Base-by-base conservation (phyloP, 1,140 invertebrate genomes). In the Drosophila miranda region DNA sequence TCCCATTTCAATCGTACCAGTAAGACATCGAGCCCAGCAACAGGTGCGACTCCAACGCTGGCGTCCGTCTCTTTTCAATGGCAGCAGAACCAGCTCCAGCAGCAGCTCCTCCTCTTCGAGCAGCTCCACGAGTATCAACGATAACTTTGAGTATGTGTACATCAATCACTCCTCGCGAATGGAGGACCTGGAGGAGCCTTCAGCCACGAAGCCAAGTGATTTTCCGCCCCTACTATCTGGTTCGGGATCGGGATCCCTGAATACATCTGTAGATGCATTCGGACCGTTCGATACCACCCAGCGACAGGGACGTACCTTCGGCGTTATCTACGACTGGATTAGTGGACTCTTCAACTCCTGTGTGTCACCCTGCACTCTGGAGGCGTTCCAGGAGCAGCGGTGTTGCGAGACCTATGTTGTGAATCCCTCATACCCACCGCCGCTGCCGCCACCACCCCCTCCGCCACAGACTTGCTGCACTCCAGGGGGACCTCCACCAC, bases 391-490 rank as follows among this genome's bases (percentile, higher is more conserved):
- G 52, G 66, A 73, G 42, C 81, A 90, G 16, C 71, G 71, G 26
- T 90, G 89, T 58, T 90, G 89, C 19, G 74, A 88, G 34, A 79
- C 71, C 0, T 78, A 78, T 34, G 73, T 87, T 5, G 46, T 81
- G 21, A 60, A 2, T 8, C 46, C 51, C 19, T 54, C 46, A 11
- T 34, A 42, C 7, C 50, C 52, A 0, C 56, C 61, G 1, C 71
- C 62, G 3, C 16, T 28, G 0, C 75, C 66, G 0, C 75, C 55
- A 1, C 56, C 59, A 5, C 23, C 23, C 23, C 23, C 3, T 26
- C 23, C 23, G 23, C 23, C 23, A 5, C 28, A 30, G 28, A 30
- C 7, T 7, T 30, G 28, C 28, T 30, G 28, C 8, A 8, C 8
- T 7, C 28, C 3, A 1, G 50, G 46, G 2, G 56, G 19, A 0